These are phyloP conservation scores for Oriolus oriolus DNA, from an alignment of 2,113 vertebrate genomes.

Conservation along the genomic window DNA sequence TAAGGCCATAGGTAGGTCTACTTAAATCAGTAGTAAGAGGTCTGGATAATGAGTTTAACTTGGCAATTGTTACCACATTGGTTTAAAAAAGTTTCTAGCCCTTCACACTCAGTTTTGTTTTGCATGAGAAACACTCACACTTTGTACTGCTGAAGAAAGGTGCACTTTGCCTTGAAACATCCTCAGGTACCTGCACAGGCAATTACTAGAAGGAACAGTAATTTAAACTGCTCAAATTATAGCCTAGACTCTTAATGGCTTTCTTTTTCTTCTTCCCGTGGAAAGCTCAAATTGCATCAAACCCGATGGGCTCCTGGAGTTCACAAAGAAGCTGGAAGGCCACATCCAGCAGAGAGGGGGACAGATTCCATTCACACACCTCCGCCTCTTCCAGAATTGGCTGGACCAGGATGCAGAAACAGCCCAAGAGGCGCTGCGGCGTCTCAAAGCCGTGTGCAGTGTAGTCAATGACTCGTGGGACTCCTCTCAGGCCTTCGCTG, in stretches of 20 bases:
- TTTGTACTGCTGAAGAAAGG: background rate
- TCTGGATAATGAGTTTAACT: background rate
- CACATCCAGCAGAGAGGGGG: slow-evolving; percentile 64
- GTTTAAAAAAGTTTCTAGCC: background rate
- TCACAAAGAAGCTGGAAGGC: slow-evolving; percentile 73
- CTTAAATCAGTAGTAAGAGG: background rate
- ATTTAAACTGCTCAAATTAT: background rate
- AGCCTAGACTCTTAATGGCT: background rate
- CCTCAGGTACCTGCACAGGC: background rate
- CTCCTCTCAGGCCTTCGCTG: slow-evolving; percentile 82
- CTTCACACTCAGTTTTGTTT: background rate
- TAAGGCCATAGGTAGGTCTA: background rate
- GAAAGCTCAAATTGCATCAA: slow-evolving; percentile 89
- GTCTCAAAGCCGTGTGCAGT: slow-evolving; percentile 72
- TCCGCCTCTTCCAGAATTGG: slow-evolving; percentile 85
- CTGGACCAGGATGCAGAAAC: slow-evolving; percentile 81
- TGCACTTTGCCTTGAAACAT: background rate
- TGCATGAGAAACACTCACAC: background rate
- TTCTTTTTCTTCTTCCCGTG: background rate
- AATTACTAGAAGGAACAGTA: background rate
- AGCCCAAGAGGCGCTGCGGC: slow-evolving; percentile 75
- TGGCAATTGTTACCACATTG: background rate
- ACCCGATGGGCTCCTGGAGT: slow-evolving; percentile 84
- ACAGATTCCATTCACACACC: slow-evolving; percentile 67
- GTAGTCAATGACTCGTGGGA: slow-evolving; percentile 80